A percentile compares a stretch with the other conserved stretches of the same genome.
Evolutionary conservation across 2,113 vertebrate species (phyloP).

Genomic region (Saguinus imperator): DNA sequence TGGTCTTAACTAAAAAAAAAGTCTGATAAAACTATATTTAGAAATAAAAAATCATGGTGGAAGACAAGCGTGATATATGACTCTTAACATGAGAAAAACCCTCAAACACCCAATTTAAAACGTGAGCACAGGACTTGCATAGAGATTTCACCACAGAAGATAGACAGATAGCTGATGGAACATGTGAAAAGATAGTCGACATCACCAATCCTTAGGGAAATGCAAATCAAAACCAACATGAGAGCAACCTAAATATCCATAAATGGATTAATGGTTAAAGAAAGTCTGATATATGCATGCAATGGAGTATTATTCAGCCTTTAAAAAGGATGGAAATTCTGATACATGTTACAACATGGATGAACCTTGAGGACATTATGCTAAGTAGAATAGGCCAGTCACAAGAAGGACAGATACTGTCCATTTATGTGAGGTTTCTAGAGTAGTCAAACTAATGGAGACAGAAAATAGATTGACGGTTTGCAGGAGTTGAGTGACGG

Average conservation of each 20-base stretch:
- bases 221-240: neutral
- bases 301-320: neutral
- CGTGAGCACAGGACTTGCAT: neutral
- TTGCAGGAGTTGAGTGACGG: neutral
- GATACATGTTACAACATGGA: neutral
- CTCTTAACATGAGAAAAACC: neutral
- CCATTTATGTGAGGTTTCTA: neutral
- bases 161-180: neutral
- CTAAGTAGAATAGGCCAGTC: neutral
- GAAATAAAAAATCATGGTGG: neutral
- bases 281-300: neutral
- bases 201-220: neutral
- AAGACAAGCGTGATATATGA: neutral
- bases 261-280: neutral
- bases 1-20: neutral
- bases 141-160: neutral
- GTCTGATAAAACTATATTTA: neutral
- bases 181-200: neutral
- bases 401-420: neutral
- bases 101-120: neutral
- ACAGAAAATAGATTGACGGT: neutral
- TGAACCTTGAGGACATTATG: neutral
- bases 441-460: neutral
- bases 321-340: neutral
- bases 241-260: neutral